phyloP scores from a whole-genome alignment of 1,140 invertebrate genomes.

The Diorhabda sublineata region DNA sequence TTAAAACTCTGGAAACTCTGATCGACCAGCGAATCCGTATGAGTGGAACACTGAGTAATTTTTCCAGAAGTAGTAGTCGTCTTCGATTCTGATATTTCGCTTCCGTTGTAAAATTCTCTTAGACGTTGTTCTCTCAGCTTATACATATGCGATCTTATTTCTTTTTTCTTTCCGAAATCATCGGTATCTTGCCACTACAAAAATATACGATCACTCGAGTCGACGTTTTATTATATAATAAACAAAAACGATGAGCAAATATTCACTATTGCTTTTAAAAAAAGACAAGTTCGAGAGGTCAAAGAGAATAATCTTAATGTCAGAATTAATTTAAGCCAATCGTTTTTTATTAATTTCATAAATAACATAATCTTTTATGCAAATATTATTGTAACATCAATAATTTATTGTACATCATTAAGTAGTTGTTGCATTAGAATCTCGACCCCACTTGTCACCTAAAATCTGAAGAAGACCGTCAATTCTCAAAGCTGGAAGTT shows the following conservation, averaged over 20 bases:
- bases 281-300: not conserved
- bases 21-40: slow-evolving; percentile 66
- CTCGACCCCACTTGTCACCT: too few species aligned
- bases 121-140: slow-evolving; percentile 72
- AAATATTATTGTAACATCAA: too few species aligned
- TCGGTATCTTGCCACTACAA: slow-evolving; percentile 79
- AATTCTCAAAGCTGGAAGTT: too few species aligned
- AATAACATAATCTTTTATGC: too few species aligned
- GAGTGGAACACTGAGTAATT: slow-evolving; percentile 34
- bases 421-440: too few species aligned
- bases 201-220: slow-evolving; percentile 7
- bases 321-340: too few species aligned
- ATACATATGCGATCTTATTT: slow-evolving; percentile 79
- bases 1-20: slow-evolving; percentile 72
- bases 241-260: too few species aligned
- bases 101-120: slow-evolving; percentile 62
- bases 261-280: too few species aligned
- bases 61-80: slow-evolving; percentile 42
- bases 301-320: too few species aligned
- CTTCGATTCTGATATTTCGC: slow-evolving; percentile 45
- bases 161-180: slow-evolving; percentile 78
- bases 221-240: slow-evolving; percentile 5
- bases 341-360: too few species aligned
- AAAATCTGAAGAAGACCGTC: too few species aligned
- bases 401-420: too few species aligned